Conservation (phyloP, 2,888 invertebrate genomes). For the Drosophila affinis region DNA sequence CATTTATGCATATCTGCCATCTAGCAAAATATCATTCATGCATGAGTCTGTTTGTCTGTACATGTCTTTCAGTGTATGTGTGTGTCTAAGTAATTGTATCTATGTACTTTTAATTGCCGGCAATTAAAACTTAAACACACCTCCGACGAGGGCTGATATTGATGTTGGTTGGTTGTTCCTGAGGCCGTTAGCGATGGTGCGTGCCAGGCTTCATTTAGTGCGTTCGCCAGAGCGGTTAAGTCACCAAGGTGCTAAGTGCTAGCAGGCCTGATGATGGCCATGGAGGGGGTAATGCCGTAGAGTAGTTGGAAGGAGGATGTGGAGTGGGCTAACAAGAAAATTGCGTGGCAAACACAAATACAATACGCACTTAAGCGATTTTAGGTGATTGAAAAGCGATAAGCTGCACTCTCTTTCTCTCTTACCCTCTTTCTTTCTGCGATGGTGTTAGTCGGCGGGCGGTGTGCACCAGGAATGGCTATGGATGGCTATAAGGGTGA, state of each 20-base stretch:
- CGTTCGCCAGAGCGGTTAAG: conserved; percentile 61
- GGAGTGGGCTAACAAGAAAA: conserved; percentile 58
- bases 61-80: conserved; percentile 21
- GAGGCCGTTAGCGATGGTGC: conserved; percentile 48
- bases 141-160: conserved; percentile 13
- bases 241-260: conserved; percentile 66
- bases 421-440: not conserved
- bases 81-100: conserved; percentile 56
- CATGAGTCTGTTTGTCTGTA: conserved; percentile 6
- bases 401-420: conserved; percentile 24
- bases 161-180: conserved; percentile 19
- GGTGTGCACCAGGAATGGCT: not conserved
- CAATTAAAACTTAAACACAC: conserved; percentile 81
- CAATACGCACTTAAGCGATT: conserved; percentile 47
- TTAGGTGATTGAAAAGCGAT: conserved; percentile 45
- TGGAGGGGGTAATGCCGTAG: conserved; percentile 14
- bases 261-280: conserved; percentile 20
- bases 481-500: not conserved
- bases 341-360: conserved; percentile 74
- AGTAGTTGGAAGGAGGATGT: conserved; percentile 28
- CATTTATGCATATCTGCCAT: conserved; percentile 31
- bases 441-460: not conserved
- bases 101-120: conserved; percentile 81
- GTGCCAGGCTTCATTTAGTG: conserved; percentile 74
- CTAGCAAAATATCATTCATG: conserved; percentile 36